These are phyloP conservation scores for Nylanderia fulva DNA, from an alignment of 1,140 invertebrate genomes.

Conservation along the genomic window DNA sequence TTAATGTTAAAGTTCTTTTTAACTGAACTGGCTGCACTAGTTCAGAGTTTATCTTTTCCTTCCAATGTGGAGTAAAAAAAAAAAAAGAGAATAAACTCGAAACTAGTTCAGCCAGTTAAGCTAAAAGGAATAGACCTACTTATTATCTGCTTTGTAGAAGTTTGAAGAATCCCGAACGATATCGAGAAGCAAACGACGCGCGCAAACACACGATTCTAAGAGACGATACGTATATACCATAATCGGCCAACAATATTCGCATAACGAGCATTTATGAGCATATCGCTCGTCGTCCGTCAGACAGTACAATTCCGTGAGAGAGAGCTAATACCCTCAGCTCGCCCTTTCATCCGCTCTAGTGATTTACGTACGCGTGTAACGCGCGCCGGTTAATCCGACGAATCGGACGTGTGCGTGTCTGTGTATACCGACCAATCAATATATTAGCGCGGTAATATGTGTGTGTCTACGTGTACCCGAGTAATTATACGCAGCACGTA, in stretches of 20 bases:
- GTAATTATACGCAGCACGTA: conserved; percentile 42
- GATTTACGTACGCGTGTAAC: conserved; percentile 38
- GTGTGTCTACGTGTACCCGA: not conserved
- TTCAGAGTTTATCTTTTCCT: no score
- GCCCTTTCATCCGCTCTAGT: conserved; percentile 37
- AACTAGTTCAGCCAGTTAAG: no score
- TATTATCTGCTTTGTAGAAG: not conserved
- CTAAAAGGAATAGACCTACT: no score
- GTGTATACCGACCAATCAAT: conserved; percentile 14
- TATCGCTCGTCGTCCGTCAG: conserved; percentile 9
- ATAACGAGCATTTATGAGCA: conserved; percentile 48
- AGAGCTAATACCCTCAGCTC: conserved; percentile 32
- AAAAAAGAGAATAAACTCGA: no score
- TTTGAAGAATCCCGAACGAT: not conserved
- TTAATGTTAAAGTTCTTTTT: no score
- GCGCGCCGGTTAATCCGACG: conserved; percentile 27
- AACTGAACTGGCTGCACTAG: no score
- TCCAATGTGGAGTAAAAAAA: no score
- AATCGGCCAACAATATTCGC: conserved; percentile 17
- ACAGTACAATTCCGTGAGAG: conserved; percentile 42
- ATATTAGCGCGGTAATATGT: conserved; percentile 29
- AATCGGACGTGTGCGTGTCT: not conserved
- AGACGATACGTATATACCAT: conserved; percentile 28
- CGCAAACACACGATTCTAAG: conserved; percentile 6
- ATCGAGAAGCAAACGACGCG: not conserved